Evolutionary conservation across 2,113 vertebrate genomes (phyloP).

Genomic region (Plecotus auritus): DNA sequence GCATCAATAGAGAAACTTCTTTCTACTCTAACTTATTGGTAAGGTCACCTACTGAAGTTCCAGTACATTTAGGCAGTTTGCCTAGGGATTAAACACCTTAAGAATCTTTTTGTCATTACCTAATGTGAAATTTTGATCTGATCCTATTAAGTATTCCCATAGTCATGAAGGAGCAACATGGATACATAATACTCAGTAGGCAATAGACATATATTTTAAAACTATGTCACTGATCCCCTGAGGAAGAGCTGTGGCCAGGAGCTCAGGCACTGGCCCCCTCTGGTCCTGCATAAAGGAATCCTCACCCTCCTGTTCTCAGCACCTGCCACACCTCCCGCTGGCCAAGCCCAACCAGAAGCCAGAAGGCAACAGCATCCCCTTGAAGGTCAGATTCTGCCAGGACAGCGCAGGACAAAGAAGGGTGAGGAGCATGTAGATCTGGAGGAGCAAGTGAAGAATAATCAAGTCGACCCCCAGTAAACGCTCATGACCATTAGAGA

Average conservation of each 20-base stretch:
- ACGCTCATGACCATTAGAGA: not conserved
- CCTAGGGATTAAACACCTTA: not conserved
- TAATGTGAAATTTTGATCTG: not conserved
- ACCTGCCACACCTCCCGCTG: rapidly evolving
- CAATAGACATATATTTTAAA: not conserved
- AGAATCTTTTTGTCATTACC: not conserved
- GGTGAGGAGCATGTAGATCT: rapidly evolving
- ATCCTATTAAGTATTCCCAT: not conserved
- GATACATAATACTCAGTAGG: too few species aligned
- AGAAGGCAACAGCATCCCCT: not conserved
- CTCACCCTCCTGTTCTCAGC: too few species aligned
- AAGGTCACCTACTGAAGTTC: not conserved
- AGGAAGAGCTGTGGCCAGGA: not conserved
- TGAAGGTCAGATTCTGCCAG: not conserved
- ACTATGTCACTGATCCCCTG: not conserved
- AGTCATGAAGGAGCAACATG: not conserved
- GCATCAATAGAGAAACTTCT: not conserved
- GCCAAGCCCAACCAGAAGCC: not conserved
- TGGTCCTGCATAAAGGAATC: not conserved
- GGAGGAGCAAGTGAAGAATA: not conserved
- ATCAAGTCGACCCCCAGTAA: not conserved
- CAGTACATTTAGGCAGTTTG: not conserved
- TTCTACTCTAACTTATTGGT: not conserved
- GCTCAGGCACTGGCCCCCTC: not conserved
- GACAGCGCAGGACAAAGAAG: rapidly evolving